These are phyloP conservation scores for Pachyuromys duprasi DNA, from an alignment of 2,797 vertebrate genomes.

Conservation along the genomic window DNA sequence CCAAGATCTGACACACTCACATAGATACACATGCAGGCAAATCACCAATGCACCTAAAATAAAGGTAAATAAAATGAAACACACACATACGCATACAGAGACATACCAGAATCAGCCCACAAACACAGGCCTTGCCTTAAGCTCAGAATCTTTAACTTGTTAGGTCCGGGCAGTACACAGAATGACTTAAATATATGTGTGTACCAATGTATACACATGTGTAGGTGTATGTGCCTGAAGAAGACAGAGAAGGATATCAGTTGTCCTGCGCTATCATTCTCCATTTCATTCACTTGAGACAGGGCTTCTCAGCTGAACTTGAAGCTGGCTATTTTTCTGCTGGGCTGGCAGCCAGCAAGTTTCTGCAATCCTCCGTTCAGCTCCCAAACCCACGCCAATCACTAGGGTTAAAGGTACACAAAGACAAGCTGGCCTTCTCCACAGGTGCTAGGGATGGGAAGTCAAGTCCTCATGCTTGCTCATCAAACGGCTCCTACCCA, in stretches of 20 bases:
- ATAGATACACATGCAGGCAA: too few relatives aligned
- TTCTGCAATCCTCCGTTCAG: background rate
- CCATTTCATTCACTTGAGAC: background rate
- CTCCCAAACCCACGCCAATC: background rate
- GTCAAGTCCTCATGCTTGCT: background rate
- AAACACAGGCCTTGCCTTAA: background rate
- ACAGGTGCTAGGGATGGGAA: background rate
- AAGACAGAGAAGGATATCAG: background rate
- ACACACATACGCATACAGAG: background rate
- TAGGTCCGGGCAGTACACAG: background rate
- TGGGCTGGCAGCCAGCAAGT: background rate
- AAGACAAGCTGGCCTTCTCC: background rate
- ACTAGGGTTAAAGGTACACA: background rate
- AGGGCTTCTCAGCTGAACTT: background rate
- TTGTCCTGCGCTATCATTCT: background rate
- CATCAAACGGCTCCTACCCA: background rate
- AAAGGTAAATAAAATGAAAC: background rate
- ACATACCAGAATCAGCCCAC: background rate
- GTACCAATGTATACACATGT: background rate
- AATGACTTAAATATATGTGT: background rate
- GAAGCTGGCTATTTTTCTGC: background rate
- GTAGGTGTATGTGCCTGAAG: background rate
- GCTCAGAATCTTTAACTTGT: background rate
- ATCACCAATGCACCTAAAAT: too few relatives aligned
- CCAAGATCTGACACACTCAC: too few relatives aligned